A percentile compares a stretch with the other conserved stretches of the same genome.
Evolutionary conservation across 2,113 vertebrate species (phyloP).

Genomic region (Phasianus colchicus): DNA sequence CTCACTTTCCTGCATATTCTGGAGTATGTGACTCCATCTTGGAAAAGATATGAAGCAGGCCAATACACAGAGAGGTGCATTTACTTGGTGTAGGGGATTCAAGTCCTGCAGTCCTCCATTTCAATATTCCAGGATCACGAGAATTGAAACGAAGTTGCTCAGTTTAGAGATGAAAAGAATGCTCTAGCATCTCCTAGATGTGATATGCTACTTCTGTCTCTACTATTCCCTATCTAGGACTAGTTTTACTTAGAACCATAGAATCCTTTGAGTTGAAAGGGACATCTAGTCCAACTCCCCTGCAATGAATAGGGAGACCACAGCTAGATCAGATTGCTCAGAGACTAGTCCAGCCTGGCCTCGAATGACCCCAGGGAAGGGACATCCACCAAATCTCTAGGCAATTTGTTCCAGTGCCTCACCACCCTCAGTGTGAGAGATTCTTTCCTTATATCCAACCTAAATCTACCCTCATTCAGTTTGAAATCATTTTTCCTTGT

Average conservation of each 20-base stretch:
- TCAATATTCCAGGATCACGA: background rate
- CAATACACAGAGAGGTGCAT: background rate
- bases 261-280: no score
- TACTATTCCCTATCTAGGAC: background rate
- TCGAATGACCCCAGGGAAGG: no score
- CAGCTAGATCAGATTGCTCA: no score
- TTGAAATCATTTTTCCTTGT: no score
- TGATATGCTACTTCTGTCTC: background rate
- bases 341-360: no score
- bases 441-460: no score
- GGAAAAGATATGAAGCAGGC: background rate
- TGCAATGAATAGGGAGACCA: no score
- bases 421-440: no score
- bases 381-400: no score
- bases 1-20: fast-evolving
- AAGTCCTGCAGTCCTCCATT: background rate
- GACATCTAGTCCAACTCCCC: no score
- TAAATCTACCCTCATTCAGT: no score
- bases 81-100: background rate
- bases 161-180: background rate
- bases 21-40: background rate
- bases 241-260: background rate
- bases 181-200: background rate
- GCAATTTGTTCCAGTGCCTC: no score
- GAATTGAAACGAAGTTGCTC: background rate